A percentile compares a stretch with the other conserved stretches of the same genome.
phyloP scores from a whole-genome alignment of 2,888 invertebrate species.

The Nomada hirtipes region DNA sequence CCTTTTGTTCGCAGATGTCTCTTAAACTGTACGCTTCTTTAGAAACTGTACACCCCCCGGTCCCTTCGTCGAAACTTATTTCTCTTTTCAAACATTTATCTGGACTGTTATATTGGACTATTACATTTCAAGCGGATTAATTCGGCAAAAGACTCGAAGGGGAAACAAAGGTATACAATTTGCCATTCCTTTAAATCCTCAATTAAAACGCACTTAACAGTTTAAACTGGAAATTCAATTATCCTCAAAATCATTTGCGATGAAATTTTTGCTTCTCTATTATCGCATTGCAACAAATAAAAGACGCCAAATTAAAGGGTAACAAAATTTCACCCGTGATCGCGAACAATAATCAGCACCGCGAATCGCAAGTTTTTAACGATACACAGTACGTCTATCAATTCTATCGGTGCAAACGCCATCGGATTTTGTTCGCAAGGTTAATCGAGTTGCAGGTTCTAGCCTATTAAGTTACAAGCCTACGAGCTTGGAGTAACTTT shows the following conservation, averaged over 20 bases:
- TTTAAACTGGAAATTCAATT: too few species aligned
- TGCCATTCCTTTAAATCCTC: too few species aligned
- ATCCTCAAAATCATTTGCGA: too few species aligned
- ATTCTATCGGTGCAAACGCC: conserved; percentile 8
- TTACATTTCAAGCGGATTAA: too few species aligned
- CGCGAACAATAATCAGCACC: conserved; percentile 20
- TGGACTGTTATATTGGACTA: neutral
- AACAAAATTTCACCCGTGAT: conserved; percentile 8
- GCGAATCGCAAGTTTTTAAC: conserved; percentile 17
- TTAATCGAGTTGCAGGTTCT: conserved; percentile 42
- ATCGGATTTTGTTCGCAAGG: conserved; percentile 39
- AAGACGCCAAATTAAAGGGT: neutral
- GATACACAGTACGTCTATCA: neutral
- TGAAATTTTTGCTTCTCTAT: too few species aligned
- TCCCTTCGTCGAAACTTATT: neutral
- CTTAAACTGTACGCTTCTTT: conserved; percentile 10
- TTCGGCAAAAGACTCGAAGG: neutral
- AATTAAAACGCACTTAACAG: too few species aligned
- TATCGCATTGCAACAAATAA: neutral
- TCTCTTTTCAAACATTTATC: neutral
- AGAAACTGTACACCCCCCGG: neutral
- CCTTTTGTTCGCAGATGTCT: conserved; percentile 25
- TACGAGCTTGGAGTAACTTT: conserved; percentile 33
- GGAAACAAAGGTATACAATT: too few species aligned
- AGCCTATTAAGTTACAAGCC: conserved; percentile 45